Evolutionary conservation across 2,797 vertebrate genomes (phyloP).

Genomic region (Danio jaintianensis): DNA sequence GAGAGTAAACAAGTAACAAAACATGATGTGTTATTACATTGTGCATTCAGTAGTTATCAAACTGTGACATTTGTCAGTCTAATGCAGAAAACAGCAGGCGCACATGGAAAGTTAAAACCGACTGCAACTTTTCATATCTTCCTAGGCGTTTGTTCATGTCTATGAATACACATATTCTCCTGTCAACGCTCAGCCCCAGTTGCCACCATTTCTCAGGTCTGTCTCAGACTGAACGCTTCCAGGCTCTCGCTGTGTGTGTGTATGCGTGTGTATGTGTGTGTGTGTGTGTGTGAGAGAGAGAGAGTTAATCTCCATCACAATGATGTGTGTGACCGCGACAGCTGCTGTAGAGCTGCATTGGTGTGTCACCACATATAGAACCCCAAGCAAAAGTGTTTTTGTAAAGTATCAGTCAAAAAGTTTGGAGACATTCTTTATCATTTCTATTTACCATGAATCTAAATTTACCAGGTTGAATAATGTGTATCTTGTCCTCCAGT

Average conservation of each 20-base stretch:
- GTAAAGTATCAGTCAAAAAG: background rate
- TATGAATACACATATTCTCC: constrained; percentile 31
- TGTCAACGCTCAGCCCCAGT: constrained; percentile 56
- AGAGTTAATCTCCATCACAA: constrained; percentile 55
- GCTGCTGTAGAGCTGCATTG: constrained; percentile 23
- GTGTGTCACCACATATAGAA: background rate
- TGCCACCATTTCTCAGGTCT: constrained; percentile 52
- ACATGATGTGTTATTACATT: constrained; percentile 24
- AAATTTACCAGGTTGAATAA: background rate
- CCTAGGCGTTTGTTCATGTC: constrained; percentile 13
- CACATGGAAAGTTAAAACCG: constrained; percentile 18
- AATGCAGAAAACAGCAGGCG: background rate
- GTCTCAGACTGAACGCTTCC: constrained; percentile 22
- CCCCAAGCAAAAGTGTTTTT: background rate
- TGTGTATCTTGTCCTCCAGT: too few relatives aligned
- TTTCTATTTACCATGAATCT: background rate
- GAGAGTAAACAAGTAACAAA: constrained; percentile 9
- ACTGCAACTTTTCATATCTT: constrained; percentile 37
- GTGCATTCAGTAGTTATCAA: constrained; percentile 13
- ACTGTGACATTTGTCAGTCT: constrained; percentile 16
- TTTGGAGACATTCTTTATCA: background rate
- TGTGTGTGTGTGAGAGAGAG: constrained; percentile 18
- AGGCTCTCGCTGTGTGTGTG: background rate
- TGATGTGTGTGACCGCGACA: constrained; percentile 42
- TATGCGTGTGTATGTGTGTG: background rate